These are phyloP conservation scores for Delia radicum DNA, from an alignment of 1,140 invertebrate genomes.

Conservation along the genomic window DNA sequence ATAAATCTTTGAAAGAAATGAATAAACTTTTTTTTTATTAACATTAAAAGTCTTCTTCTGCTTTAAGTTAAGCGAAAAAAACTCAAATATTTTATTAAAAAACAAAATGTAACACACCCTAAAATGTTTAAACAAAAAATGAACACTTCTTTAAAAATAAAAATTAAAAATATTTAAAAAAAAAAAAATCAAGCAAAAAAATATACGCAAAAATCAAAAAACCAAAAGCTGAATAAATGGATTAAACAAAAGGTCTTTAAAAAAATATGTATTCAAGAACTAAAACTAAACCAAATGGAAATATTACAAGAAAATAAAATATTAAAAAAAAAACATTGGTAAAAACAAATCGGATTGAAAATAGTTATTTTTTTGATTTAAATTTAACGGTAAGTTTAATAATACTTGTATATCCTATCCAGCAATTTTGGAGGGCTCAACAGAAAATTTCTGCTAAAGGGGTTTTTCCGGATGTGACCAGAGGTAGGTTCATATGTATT, in stretches of 20 bases:
- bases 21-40: not conserved
- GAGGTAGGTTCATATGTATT: too few relatives aligned
- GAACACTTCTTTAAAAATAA: not conserved
- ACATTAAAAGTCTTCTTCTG: conserved; percentile 18
- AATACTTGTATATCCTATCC: not conserved
- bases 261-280: conserved; percentile 1
- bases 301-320: not conserved
- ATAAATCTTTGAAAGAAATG: not conserved
- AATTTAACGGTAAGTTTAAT: not conserved
- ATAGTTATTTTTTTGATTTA: not conserved
- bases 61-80: conserved; percentile 21
- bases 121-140: conserved; percentile 9
- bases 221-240: conserved; percentile 18
- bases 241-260: not conserved
- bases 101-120: not conserved
- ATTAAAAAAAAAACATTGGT: conserved; percentile 13
- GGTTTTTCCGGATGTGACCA: too few relatives aligned
- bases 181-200: conserved; percentile 1
- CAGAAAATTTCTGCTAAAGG: too few relatives aligned
- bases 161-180: conserved; percentile 1
- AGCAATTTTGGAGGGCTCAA: too few relatives aligned
- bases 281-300: not conserved
- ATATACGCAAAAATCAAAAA: conserved; percentile 21
- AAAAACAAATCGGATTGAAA: not conserved
- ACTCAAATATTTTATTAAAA: conserved; percentile 23